Evolutionary conservation across 2,113 vertebrate species (phyloP), one percentile per base, ranked within the genome.

Genomic region (Megaceryle maxima): DNA sequence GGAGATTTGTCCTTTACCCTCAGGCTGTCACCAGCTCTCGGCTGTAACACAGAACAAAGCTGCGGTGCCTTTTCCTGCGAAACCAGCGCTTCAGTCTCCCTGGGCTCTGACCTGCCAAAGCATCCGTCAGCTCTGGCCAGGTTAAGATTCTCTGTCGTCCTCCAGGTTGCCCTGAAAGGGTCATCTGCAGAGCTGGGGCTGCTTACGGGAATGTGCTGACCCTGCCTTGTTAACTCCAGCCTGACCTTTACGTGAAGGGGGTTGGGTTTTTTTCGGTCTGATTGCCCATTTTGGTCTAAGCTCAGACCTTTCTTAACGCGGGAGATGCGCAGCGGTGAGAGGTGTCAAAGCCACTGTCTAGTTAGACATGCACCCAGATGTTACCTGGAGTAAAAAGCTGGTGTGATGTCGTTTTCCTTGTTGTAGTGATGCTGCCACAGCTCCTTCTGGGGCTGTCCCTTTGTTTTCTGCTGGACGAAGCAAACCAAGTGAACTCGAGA

Each of bases 101-200:
- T 51, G 62, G 14, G 35, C 41, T 37, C 56, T 31, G 88, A 44
- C 50, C 33, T 33, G 60, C 43, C 0, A 11, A 24, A 37, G 57
- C 29, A 13, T 70, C 86, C 7, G 0, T 29, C 0, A 6, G 51
- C 2, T 0, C 56, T 26, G 46, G 22, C 41, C 17, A 1, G 8
- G 39, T 21, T 28, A 5, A 59, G 50, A 26, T 55, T 66, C 20
- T 41, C 75, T 35, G 6, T 59, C 1, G 0, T 33, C 46, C 76
- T 14, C 7, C 3, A 12, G 43, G n/a, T 7, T 20, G 7, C 74
- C 55, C 83, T 22, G 44, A 22, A 62, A 3, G 2, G 13, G 4
- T n/a, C 6, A 2, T 13, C 63, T 37, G 20, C 33, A 21, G 20
- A 48, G 69, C n/a, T 31, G 1, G 8, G 64, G n/a, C 74, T 37